Percentiles rank a stretch among this genome's conserved stretches.
These are phyloP conservation scores for Ptychoptera contaminata DNA, from an alignment of 2,888 invertebrate species.

Conservation along the genomic window DNA sequence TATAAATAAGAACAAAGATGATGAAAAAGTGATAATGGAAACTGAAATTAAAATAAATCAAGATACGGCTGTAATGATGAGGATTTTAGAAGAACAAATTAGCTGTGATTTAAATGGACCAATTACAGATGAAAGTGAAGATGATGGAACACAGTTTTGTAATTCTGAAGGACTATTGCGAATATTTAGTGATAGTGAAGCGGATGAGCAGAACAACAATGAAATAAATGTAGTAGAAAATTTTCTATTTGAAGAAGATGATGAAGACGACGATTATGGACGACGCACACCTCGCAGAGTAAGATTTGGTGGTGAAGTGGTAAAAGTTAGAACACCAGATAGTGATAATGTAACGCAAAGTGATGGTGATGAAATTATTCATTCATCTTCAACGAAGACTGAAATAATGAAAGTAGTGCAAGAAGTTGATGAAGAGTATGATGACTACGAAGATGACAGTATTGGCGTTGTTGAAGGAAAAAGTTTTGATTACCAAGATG, in stretches of 20 bases:
- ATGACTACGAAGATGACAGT: too few relatives aligned
- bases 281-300: conserved; percentile 50
- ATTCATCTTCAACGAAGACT: too few relatives aligned
- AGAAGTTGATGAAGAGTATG: too few relatives aligned
- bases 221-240: too few relatives aligned
- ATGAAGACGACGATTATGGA: conserved; percentile 13
- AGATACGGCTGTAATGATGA: conserved; percentile 69
- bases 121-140: conserved; percentile 21
- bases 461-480: too few relatives aligned
- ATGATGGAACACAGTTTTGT: conserved; percentile 26
- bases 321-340: conserved; percentile 72
- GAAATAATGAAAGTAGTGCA: too few relatives aligned
- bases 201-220: conserved; percentile 33
- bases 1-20: conserved; percentile 9
- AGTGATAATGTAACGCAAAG: conserved; percentile 53
- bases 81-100: conserved; percentile 44
- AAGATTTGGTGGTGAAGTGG: conserved; percentile 72
- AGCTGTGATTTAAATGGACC: conserved; percentile 1
- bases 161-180: conserved; percentile 35
- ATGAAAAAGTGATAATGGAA: conserved; percentile 57
- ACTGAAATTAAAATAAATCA: conserved; percentile 70
- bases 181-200: conserved; percentile 43
- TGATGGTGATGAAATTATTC: conserved; percentile 31
- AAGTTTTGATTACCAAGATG: too few relatives aligned
- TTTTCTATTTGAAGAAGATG: neutral